Percentiles rank a stretch among this genome's conserved stretches.
These are phyloP conservation scores for Clarias batrachus DNA, from an alignment of 2,113 vertebrate species.

Conservation along the genomic window DNA sequence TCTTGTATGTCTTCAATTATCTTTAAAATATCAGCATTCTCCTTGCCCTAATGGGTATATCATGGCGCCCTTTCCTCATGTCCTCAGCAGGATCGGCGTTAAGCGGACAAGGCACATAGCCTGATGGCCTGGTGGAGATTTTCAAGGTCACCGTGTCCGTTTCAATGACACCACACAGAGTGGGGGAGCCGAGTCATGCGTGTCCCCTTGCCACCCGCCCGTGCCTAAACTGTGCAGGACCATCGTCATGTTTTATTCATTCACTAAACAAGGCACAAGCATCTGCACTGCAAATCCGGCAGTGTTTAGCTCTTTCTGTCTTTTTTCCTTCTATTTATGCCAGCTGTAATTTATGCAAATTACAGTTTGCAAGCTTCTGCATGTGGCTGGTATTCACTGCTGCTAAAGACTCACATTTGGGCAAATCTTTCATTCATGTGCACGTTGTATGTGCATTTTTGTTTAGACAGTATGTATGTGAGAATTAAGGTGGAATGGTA, in stretches of 20 bases:
- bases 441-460: not conserved
- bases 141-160: slow-evolving; percentile 50
- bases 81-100: slow-evolving; percentile 30
- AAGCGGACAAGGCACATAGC: slow-evolving; percentile 32
- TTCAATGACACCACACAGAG: slow-evolving; percentile 48
- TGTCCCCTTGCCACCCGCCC: slow-evolving; percentile 14
- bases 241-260: slow-evolving; percentile 47
- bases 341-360: slow-evolving; percentile 43
- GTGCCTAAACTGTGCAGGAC: slow-evolving; percentile 29
- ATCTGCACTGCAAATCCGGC: slow-evolving; percentile 33
- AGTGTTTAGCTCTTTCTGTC: slow-evolving; percentile 16
- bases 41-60: slow-evolving; percentile 15
- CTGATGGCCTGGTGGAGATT: slow-evolving; percentile 35
- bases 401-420: not conserved
- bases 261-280: slow-evolving; percentile 33
- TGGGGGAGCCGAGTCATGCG: slow-evolving; percentile 22
- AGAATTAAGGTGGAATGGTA: not conserved
- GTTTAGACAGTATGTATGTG: not conserved
- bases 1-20: not conserved
- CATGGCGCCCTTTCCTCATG: slow-evolving; percentile 11
- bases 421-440: not conserved
- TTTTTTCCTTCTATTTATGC: slow-evolving; percentile 7
- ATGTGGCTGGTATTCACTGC: slow-evolving; percentile 20
- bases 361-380: slow-evolving; percentile 17
- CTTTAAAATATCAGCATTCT: not conserved